Evolutionary conservation across 2,113 vertebrate genomes (phyloP).

Genomic region (Sebastes fasciatus): DNA sequence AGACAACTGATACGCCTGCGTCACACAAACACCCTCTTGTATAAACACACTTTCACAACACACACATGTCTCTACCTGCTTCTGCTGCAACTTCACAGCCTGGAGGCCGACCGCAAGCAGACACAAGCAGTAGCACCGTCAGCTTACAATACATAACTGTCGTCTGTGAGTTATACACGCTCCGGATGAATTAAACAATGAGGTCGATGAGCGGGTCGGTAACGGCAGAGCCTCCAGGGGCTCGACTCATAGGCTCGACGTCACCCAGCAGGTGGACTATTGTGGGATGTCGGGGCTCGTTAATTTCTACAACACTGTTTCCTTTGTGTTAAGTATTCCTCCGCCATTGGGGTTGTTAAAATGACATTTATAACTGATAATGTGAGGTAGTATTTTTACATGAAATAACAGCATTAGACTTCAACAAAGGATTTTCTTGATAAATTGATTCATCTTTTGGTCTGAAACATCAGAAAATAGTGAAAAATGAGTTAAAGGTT

Average conservation of each 20-base stretch:
- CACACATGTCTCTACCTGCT: slow-evolving; percentile 28
- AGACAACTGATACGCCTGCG: slow-evolving; percentile 32
- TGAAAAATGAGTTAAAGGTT: not conserved
- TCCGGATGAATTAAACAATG: slow-evolving; percentile 34
- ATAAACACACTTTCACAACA: slow-evolving; percentile 11
- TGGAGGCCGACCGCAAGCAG: slow-evolving; percentile 8
- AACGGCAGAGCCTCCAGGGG: not conserved
- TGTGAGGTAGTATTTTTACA: not conserved
- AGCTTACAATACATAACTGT: not conserved
- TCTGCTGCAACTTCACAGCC: not conserved
- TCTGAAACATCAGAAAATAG: not conserved
- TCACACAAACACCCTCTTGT: slow-evolving; percentile 16
- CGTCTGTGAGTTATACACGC: slow-evolving; percentile 30
- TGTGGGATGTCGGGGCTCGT: slow-evolving; percentile 1
- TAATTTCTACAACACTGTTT: not conserved
- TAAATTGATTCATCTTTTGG: not conserved
- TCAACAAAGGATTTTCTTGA: not conserved
- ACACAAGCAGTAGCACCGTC: slow-evolving; percentile 4
- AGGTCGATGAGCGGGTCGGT: not conserved
- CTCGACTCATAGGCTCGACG: not conserved
- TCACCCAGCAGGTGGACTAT: slow-evolving; percentile 51
- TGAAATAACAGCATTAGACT: not conserved
- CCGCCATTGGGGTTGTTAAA: not conserved
- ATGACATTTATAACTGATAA: not conserved
- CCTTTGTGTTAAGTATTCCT: not conserved